Conservation (phyloP, 2,113 vertebrate species). For the Gambusia holbrooki region DNA sequence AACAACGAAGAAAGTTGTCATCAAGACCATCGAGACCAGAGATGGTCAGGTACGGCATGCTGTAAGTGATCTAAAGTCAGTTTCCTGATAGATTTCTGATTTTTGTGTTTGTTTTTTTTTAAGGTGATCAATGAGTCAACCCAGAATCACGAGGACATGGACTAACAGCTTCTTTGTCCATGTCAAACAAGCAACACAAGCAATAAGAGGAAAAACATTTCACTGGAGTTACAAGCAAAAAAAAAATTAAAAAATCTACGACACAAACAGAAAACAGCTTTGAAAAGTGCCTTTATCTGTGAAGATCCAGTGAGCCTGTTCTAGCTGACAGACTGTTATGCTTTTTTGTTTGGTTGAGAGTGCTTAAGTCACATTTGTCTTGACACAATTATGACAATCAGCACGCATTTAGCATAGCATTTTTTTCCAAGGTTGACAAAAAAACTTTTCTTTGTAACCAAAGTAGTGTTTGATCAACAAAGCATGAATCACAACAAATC, state of each 20-base stretch:
- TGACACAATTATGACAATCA: constrained; percentile 53
- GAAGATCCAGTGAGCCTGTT: constrained; percentile 52
- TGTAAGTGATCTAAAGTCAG: constrained; percentile 19
- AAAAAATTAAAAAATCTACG: constrained; percentile 23
- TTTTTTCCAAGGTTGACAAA: constrained; percentile 44
- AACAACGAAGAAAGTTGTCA: constrained; percentile 78
- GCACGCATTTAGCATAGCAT: constrained; percentile 42
- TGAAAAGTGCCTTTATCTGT: constrained; percentile 76
- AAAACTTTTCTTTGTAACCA: constrained; percentile 56
- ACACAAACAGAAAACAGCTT: constrained; percentile 59
- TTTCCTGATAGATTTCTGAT: constrained; percentile 16
- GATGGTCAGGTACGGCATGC: constrained; percentile 76
- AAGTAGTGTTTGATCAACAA: constrained; percentile 60
- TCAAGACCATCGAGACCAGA: constrained; percentile 81
- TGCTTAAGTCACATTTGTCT: constrained; percentile 58
- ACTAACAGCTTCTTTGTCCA: constrained; percentile 47
- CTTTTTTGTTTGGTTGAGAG: constrained; percentile 56
- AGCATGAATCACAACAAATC: constrained; percentile 47
- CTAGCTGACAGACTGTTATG: constrained; percentile 58
- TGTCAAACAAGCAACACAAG: constrained; percentile 47
- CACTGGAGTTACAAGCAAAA: constrained; percentile 45
- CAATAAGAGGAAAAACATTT: constrained; percentile 57
- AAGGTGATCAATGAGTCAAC: constrained; percentile 81
- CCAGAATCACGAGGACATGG: constrained; percentile 76
- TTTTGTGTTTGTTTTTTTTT: constrained; percentile 22